Conservation (phyloP, 1,140 invertebrate genomes). For the Trialeurodes vaporariorum region DNA sequence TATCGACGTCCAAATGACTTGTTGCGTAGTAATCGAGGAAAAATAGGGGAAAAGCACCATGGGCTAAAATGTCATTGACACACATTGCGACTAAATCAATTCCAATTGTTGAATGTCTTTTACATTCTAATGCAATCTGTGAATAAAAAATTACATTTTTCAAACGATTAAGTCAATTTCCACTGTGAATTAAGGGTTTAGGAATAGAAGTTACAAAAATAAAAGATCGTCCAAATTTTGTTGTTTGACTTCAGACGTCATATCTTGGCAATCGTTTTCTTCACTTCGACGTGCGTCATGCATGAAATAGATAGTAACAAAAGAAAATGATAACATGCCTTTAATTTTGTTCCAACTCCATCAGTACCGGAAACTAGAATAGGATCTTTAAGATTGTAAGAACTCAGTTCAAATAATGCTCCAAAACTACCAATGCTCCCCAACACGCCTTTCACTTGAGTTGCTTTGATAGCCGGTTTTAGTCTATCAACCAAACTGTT, state of each 20-base stretch:
- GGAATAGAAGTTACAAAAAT: too few relatives aligned
- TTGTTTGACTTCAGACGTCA: too few relatives aligned
- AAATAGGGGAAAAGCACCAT: constrained; percentile 88
- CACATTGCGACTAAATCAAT: constrained; percentile 97
- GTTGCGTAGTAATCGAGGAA: constrained; percentile 96
- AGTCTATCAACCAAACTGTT: constrained; percentile 74
- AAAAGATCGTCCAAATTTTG: too few relatives aligned
- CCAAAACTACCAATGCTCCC: constrained; percentile 85
- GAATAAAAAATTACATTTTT: too few relatives aligned
- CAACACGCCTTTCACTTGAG: constrained; percentile 56
- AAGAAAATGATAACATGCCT: constrained; percentile 40
- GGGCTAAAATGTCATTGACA: constrained; percentile 90
- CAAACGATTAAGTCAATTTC: too few relatives aligned
- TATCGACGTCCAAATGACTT: constrained; percentile 63
- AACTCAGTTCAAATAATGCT: constrained; percentile 72
- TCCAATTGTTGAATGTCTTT: constrained; percentile 74
- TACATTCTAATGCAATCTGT: constrained; percentile 67
- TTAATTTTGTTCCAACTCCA: constrained; percentile 93
- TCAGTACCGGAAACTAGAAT: constrained; percentile 89
- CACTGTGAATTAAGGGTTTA: too few relatives aligned
- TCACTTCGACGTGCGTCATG: too few relatives aligned
- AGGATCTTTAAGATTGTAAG: constrained; percentile 58
- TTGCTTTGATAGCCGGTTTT: constrained; percentile 57
- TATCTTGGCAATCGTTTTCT: too few relatives aligned
- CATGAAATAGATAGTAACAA: too few relatives aligned